Evolutionary conservation across 2,888 invertebrate species (phyloP), one percentile per base, ranked within the genome.

Genomic region (Pristionchus mayeri): DNA sequence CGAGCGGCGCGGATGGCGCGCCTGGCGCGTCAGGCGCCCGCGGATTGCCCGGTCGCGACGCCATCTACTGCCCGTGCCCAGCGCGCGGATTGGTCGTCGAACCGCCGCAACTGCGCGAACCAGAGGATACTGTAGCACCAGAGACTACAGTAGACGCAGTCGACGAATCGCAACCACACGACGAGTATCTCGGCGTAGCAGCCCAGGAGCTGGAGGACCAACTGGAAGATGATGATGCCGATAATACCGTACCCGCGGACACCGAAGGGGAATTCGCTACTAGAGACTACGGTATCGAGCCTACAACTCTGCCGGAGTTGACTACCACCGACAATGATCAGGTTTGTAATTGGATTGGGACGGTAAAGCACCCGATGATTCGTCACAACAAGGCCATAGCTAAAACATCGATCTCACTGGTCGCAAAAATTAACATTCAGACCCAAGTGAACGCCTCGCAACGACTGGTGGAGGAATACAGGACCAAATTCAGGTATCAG

Each of bases 61-160:
- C 84, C 57, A 54, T 44, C 30, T 84, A 84, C 84, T 84, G 84
- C 37, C 57, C 84, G 67, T 84, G 84, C 44, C 84, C 84, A 9
- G 27, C 34, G 11, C 30, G 83, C 24, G 76, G 76, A 4, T 18
- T 7, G 16, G 24, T 52, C n/a, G 24, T 27, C n/a, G 79, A 21
- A n/a, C 37, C 34, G 9, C 67, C 67, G 27, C n/a, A n/a, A n/a
- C n/a, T n/a, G n/a, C n/a, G n/a, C n/a, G n/a, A n/a, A n/a, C n/a
- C n/a, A n/a, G n/a, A n/a, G n/a, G n/a, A n/a, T n/a, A n/a, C n/a
- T n/a, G 6, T 21, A 7, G 57, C 21, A 18, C 24, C 24, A 21
- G 9, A 4, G 7, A 9, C 9, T 9, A 4, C 7, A 21, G 16
- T 4, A 3, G 54, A 4, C 0, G 67, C 37, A 9, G 67, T 71